A percentile compares a stretch with the other conserved stretches of the same genome.
Evolutionary conservation across 2,888 invertebrate genomes (phyloP).

Genomic region (Bombylius discolor): DNA sequence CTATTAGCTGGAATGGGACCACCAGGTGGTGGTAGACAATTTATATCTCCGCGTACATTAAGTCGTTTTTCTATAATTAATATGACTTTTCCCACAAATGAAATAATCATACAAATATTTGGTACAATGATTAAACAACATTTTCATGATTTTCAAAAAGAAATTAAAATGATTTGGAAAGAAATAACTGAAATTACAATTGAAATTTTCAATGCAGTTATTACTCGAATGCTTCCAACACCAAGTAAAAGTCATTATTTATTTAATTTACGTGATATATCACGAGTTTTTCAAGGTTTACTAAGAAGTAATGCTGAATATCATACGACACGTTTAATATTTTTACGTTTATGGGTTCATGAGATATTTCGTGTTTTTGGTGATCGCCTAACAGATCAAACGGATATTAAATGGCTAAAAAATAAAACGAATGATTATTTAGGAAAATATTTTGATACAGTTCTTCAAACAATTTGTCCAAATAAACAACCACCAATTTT

Average conservation of each 20-base stretch:
- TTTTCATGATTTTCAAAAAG: constrained; percentile 60
- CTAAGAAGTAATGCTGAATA: constrained; percentile 63
- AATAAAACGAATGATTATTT: constrained; percentile 57
- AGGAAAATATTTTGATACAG: constrained; percentile 66
- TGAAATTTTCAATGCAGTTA: constrained; percentile 61
- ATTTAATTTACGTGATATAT: constrained; percentile 80
- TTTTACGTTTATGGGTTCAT: constrained; percentile 74
- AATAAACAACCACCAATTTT: constrained; percentile 55
- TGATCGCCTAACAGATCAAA: constrained; percentile 68
- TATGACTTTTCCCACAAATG: constrained; percentile 70
- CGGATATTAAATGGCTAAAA: constrained; percentile 65
- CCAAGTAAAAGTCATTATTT: constrained; percentile 82
- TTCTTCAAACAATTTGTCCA: constrained; percentile 65
- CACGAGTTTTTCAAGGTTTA: constrained; percentile 72
- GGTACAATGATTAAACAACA: constrained; percentile 75
- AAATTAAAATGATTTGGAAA: constrained; percentile 56
- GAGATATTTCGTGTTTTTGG: constrained; percentile 74
- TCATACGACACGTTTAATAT: constrained; percentile 55
- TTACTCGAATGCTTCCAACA: constrained; percentile 65
- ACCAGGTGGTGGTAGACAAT: constrained; percentile 73
- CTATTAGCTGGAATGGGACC: constrained; percentile 74
- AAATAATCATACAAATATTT: constrained; percentile 66
- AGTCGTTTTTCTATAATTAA: constrained; percentile 65
- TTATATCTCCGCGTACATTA: constrained; percentile 62
- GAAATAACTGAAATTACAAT: constrained; percentile 61